phyloP scores from a whole-genome alignment of 2,113 vertebrate genomes.

The Lanius ludovicianus region DNA sequence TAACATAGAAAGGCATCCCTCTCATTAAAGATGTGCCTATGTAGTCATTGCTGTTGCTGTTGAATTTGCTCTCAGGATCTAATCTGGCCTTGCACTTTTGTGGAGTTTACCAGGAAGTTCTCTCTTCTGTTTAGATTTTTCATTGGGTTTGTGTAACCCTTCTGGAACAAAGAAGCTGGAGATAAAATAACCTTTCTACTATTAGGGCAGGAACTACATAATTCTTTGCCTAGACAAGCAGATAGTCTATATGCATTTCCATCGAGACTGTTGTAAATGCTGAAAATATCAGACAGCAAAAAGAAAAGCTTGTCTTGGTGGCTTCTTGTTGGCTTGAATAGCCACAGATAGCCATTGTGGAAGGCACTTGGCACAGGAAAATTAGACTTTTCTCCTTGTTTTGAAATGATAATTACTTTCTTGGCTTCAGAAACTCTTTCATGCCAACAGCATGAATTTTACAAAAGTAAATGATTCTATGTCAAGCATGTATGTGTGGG shows the following conservation, averaged over 20 bases:
- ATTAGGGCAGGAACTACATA: not conserved
- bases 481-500: not conserved
- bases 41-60: not conserved
- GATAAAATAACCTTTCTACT: not conserved
- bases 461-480: not conserved
- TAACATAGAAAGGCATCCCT: not conserved
- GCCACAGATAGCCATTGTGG: not conserved
- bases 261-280: not conserved
- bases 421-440: not conserved
- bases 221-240: not conserved
- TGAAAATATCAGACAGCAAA: not conserved
- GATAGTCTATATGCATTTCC: not conserved
- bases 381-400: not conserved
- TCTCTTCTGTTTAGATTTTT: not conserved
- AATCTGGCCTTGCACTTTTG: not conserved
- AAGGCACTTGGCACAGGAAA: not conserved
- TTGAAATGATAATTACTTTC: not conserved
- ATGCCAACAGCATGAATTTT: not conserved
- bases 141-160: not conserved
- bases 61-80: not conserved
- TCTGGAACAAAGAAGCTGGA: not conserved
- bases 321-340: not conserved
- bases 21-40: not conserved
- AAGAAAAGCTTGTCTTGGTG: not conserved
- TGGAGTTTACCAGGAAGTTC: not conserved